Percentiles rank a stretch among this genome's conserved stretches.
phyloP scores from a whole-genome alignment of 2,113 vertebrate species.

The Muntiacus reevesi region DNA sequence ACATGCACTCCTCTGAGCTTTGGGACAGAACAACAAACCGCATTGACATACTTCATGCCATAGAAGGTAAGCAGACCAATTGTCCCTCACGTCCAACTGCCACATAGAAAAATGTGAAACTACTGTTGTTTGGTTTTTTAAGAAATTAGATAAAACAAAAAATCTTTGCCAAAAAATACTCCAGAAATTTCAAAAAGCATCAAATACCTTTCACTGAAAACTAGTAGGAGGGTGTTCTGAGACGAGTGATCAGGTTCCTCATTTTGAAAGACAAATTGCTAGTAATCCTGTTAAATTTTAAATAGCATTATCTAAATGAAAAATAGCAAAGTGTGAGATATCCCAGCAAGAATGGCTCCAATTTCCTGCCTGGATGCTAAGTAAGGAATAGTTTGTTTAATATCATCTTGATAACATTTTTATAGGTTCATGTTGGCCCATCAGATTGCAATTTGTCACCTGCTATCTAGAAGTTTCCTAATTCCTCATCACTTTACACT shows the following conservation, averaged over 20 bases:
- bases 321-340: slow-evolving; percentile 75
- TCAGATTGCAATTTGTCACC: slow-evolving; percentile 82
- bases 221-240: slow-evolving; percentile 24
- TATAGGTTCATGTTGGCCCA: slow-evolving; percentile 71
- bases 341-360: slow-evolving; percentile 73
- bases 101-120: neutral
- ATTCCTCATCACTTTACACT: slow-evolving; percentile 72
- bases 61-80: rapidly evolving
- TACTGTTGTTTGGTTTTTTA: neutral
- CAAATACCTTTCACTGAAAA: slow-evolving; percentile 6
- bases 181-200: neutral
- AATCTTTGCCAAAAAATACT: neutral
- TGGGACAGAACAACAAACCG: neutral
- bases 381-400: slow-evolving; percentile 77
- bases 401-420: slow-evolving; percentile 79
- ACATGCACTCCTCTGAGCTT: neutral
- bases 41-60: neutral
- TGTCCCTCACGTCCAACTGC: neutral
- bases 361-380: slow-evolving; percentile 69
- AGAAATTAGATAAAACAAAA: neutral
- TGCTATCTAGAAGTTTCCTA: slow-evolving; percentile 42
- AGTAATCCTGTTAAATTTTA: slow-evolving; percentile 79
- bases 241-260: slow-evolving; percentile 35
- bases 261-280: slow-evolving; percentile 73
- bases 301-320: slow-evolving; percentile 78